A percentile compares a stretch with the other conserved stretches of the same genome.
Conservation (phyloP, 2,797 vertebrate genomes). For the Peromyscus nudipes region DNA sequence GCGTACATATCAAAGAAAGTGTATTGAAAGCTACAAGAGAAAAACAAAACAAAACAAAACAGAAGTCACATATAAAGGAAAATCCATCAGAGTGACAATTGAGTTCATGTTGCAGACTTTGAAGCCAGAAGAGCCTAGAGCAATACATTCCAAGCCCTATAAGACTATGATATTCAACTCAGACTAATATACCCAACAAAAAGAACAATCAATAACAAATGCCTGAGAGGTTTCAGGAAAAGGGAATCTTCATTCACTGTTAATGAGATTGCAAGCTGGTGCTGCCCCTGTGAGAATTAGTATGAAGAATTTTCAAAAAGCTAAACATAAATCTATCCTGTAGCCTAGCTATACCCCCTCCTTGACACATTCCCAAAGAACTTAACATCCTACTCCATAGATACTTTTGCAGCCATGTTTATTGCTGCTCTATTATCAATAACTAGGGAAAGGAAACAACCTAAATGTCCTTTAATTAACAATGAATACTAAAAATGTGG, state of each 20-base stretch:
- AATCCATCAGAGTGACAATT: background rate
- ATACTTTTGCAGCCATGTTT: background rate
- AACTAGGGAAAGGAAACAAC: background rate
- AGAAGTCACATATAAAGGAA: background rate
- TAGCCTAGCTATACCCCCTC: background rate
- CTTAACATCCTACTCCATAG: background rate
- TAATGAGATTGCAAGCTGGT: background rate
- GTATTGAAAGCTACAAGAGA: background rate
- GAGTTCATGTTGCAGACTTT: background rate
- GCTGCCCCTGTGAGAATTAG: background rate
- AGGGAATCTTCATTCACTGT: background rate
- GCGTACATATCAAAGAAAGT: background rate
- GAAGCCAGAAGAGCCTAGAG: background rate
- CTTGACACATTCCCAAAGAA: background rate
- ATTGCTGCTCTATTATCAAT: background rate
- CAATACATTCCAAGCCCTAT: background rate
- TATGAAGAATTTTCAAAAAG: background rate
- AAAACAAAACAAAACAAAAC: background rate
- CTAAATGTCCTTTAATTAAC: background rate
- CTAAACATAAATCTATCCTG: background rate
- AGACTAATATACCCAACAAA: background rate
- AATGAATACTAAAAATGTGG: background rate
- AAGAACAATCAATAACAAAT: background rate
- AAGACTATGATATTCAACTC: background rate
- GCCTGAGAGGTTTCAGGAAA: background rate